Evolutionary conservation across 1,140 invertebrate genomes (phyloP), one percentile per base, ranked within the genome.

Genomic region (Drosophila seguyi): DNA sequence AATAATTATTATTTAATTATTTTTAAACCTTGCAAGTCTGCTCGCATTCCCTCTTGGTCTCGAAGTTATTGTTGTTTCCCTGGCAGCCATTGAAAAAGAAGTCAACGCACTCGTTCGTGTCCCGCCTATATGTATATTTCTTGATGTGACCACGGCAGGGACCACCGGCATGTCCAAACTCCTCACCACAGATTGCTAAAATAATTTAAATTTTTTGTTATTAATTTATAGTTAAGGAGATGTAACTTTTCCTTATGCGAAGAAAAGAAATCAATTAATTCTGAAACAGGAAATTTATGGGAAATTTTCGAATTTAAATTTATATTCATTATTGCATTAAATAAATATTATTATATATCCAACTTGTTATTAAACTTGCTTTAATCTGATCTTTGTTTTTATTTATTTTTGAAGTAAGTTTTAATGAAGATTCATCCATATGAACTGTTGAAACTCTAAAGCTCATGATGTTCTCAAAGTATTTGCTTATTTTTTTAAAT

Each of bases 31-130:
- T 90, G 52, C 96, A 97, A 69, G 94, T 93, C 57, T 93, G 81
- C 60, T 94, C 78, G 81, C 97, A 97, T n/a, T 95, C 94, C 20
- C 94, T 82, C 82, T 95, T 93, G 3, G 93, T 93, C 3, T 92
- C 75, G 86, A 97, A 98, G 73, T 96, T 96, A 88, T 98, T 98
- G 31, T 93, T 93, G 85, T 97, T 98, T 20, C 96, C 97, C 3
- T 95, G 94, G 86, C 96, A 98, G 10, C 97, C 96, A 8, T 95
- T 95, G 85, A 96, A 98, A 47, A 95, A 95, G 88, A 98, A 98
- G 45, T 94, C 2, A 39, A 82, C 47, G 60, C 86, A 90, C 50
- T 90, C 74, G 18, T 86, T 90, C 0, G 60, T 60, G 5, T 75
- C 61, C 7, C 31, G 56, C 13, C 71, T 69, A 47, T 90, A 90